Conservation (phyloP, 2,888 invertebrate genomes). For the Norana najaformis region DNA sequence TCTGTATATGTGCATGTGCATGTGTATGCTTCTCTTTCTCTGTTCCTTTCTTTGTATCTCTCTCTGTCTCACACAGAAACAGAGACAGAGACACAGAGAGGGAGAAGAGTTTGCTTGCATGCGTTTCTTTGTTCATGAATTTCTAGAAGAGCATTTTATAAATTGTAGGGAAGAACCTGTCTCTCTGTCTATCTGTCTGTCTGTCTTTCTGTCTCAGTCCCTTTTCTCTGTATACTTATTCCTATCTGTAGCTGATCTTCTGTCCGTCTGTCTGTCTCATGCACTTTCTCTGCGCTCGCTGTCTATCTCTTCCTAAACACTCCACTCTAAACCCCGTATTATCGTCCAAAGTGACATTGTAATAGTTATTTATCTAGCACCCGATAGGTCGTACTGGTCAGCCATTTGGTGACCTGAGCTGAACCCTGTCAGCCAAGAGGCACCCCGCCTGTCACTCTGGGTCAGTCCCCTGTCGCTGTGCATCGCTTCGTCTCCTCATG, state of each 20-base stretch:
- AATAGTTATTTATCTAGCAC: background rate
- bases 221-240: too few relatives aligned
- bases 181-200: background rate
- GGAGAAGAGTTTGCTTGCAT: too few relatives aligned
- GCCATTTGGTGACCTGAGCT: background rate
- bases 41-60: too few relatives aligned
- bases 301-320: background rate
- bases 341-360: background rate
- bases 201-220: background rate
- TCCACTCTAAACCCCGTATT: conserved; percentile 13
- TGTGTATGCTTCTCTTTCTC: too few relatives aligned
- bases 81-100: too few relatives aligned
- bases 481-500: background rate
- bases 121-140: background rate
- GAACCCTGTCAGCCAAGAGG: background rate
- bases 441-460: background rate
- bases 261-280: background rate
- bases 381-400: background rate
- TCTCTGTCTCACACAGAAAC: background rate
- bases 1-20: too few relatives aligned
- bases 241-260: too few relatives aligned
- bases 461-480: background rate
- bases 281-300: background rate
- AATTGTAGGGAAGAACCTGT: too few relatives aligned
- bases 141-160: too few relatives aligned